Evolutionary conservation across 2,888 invertebrate genomes (phyloP).

Genomic region (Argyresthia albistria): DNA sequence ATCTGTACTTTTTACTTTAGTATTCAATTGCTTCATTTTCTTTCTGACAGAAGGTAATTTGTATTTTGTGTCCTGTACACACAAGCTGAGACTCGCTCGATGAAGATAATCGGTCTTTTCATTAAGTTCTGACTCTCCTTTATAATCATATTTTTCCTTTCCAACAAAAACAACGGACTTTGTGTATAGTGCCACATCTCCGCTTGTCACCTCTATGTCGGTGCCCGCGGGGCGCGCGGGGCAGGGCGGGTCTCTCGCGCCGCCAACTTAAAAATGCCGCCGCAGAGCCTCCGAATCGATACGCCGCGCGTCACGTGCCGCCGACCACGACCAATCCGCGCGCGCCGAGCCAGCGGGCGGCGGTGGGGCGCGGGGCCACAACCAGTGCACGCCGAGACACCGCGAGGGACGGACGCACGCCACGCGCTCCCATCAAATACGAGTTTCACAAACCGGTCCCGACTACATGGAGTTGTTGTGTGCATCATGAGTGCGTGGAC

Average conservation of each 20-base stretch:
- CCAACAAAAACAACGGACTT: too few species aligned
- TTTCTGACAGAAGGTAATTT: too few species aligned
- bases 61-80: too few species aligned
- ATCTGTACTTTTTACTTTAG: too few species aligned
- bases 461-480: slow-evolving; percentile 48
- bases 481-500: slow-evolving; percentile 66
- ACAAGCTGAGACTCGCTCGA: too few species aligned
- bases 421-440: slow-evolving; percentile 22
- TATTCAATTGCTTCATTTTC: too few species aligned
- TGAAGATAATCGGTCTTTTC: too few species aligned
- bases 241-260: slow-evolving; percentile 55
- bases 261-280: slow-evolving; percentile 86
- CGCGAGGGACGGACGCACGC: slow-evolving; percentile 33
- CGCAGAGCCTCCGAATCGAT: slow-evolving; percentile 85
- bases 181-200: background rate
- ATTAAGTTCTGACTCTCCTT: too few species aligned
- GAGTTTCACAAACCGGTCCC: slow-evolving; percentile 54
- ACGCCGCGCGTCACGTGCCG: slow-evolving; percentile 79
- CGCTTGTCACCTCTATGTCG: slow-evolving; percentile 20
- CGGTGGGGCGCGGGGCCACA: slow-evolving; percentile 31
- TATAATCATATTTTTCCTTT: too few species aligned
- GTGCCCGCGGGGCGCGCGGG: slow-evolving; percentile 41
- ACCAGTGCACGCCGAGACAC: slow-evolving; percentile 53
- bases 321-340: slow-evolving; percentile 62
- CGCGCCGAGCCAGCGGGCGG: slow-evolving; percentile 46